phyloP scores from a whole-genome alignment of 2,888 invertebrate genomes.

The Papilio protenor region DNA sequence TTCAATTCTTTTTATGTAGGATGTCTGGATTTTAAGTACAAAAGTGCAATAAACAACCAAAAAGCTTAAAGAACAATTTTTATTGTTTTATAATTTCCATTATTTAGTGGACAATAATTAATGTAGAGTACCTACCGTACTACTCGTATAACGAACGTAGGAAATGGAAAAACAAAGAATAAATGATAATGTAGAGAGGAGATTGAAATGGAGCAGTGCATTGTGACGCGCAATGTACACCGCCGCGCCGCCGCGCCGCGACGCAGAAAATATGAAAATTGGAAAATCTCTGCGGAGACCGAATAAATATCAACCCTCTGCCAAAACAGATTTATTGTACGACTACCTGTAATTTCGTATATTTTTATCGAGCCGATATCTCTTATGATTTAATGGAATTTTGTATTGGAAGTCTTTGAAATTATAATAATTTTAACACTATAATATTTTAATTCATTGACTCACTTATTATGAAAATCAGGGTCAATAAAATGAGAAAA shows the following conservation, averaged over 20 bases:
- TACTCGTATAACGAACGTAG: background rate
- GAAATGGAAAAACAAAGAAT: background rate
- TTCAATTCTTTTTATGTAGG: too few relatives aligned
- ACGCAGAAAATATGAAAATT: conserved; percentile 81
- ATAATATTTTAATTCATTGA: background rate
- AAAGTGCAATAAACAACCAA: too few relatives aligned
- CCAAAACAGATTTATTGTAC: conserved; percentile 18
- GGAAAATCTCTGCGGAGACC: conserved; percentile 69
- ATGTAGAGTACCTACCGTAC: background rate
- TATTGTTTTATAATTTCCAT: too few relatives aligned
- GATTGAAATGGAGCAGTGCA: conserved; percentile 11
- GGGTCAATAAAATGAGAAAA: background rate
- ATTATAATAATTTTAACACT: background rate
- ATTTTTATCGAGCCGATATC: conserved; percentile 5
- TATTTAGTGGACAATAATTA: background rate
- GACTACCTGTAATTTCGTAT: conserved; percentile 3
- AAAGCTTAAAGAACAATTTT: too few relatives aligned
- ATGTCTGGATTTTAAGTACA: too few relatives aligned
- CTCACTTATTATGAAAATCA: background rate
- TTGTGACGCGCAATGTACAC: conserved; percentile 4
- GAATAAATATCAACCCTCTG: conserved; percentile 66
- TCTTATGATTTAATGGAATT: background rate
- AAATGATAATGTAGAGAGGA: background rate
- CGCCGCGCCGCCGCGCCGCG: conserved; percentile 62
- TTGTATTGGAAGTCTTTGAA: background rate